phyloP scores from a whole-genome alignment of 2,113 vertebrate species.

The Pseudopodoces humilis region DNA sequence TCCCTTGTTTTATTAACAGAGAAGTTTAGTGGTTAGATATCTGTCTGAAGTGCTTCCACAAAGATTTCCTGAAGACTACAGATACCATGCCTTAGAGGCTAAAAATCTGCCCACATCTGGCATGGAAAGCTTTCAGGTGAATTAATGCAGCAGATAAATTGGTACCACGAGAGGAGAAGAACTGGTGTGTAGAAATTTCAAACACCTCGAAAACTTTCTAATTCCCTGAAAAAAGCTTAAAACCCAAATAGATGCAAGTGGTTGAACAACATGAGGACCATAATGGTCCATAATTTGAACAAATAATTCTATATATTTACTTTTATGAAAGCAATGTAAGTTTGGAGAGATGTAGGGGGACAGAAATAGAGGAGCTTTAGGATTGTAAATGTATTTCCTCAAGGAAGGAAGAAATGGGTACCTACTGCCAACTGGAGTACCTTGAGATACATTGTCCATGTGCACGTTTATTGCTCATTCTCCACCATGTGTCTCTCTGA shows the following conservation, averaged over 20 bases:
- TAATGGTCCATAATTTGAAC: no score
- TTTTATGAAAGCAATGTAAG: not conserved
- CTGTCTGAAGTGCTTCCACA: not conserved
- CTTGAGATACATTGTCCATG: not conserved
- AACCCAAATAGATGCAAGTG: not conserved
- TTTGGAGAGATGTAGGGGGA: not conserved
- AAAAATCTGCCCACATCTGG: not conserved
- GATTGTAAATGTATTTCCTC: not conserved
- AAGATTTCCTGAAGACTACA: not conserved
- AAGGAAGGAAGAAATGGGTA: not conserved
- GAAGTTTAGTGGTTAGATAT: not conserved
- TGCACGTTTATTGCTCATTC: not conserved
- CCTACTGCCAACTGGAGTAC: not conserved
- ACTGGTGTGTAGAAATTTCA: not conserved
- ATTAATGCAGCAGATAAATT: not conserved
- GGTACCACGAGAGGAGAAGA: not conserved
- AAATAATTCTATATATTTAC: not conserved
- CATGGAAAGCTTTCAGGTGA: not conserved
- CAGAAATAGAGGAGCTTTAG: not conserved
- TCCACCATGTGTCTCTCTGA: not conserved
- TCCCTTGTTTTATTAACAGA: not conserved
- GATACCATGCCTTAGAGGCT: not conserved
- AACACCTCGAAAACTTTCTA: not conserved
- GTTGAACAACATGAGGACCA: not conserved
- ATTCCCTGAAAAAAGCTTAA: not conserved